phyloP scores from a whole-genome alignment of 2,888 invertebrate genomes.

The Caenorhabditis virilis region DNA sequence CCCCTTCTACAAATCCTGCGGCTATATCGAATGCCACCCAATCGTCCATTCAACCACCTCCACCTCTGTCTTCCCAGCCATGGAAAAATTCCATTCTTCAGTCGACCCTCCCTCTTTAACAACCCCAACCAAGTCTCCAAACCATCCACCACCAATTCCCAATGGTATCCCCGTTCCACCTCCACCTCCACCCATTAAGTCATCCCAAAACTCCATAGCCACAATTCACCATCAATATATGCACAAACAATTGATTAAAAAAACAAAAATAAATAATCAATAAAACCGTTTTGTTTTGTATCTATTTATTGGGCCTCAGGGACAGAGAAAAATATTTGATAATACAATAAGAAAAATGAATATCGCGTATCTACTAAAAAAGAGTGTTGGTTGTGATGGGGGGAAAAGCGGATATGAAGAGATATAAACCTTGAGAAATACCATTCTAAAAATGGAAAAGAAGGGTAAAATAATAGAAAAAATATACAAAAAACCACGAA shows the following conservation, averaged over 20 bases:
- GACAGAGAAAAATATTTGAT: constrained; percentile 1
- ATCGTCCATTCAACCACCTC: constrained; percentile 51
- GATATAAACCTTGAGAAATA: constrained; percentile 22
- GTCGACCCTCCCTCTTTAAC: too few species aligned
- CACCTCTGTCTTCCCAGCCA: constrained; percentile 47
- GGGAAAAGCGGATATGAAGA: constrained; percentile 19
- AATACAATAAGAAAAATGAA: too few species aligned
- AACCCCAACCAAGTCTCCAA: too few species aligned
- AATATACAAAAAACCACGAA: too few species aligned
- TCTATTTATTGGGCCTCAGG: too few species aligned
- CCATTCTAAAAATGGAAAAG: constrained; percentile 21
- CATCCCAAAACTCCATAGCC: too few species aligned
- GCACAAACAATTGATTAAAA: constrained; percentile 16
- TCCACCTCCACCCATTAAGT: constrained; percentile 2
- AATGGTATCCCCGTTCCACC: neutral
- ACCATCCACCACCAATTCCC: too few species aligned
- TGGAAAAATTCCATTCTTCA: constrained; percentile 10
- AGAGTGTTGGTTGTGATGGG: neutral
- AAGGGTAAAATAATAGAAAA: constrained; percentile 6
- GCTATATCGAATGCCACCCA: constrained; percentile 62
- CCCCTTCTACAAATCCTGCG: constrained; percentile 69
- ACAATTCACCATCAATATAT: constrained; percentile 41
- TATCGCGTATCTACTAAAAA: neutral
- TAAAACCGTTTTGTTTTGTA: too few species aligned
- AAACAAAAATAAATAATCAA: too few species aligned